phyloP scores from a whole-genome alignment of 2,888 invertebrate genomes.

The Ceraclea dissimilis region DNA sequence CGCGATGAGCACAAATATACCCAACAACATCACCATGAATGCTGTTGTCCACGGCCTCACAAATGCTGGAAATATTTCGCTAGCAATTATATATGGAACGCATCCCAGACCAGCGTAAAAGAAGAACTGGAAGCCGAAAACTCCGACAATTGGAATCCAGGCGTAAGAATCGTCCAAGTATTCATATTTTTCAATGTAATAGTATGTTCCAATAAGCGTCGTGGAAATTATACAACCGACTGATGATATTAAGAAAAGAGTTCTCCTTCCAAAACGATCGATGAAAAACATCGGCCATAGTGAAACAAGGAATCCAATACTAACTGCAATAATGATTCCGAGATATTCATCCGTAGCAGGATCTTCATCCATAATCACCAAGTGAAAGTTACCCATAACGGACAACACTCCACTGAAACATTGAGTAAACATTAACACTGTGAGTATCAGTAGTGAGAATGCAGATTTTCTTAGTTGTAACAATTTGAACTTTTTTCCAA shows the following conservation, averaged over 20 bases:
- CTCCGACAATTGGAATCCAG: slow-evolving; percentile 12
- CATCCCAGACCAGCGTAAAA: slow-evolving; percentile 7
- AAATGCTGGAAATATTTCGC: slow-evolving; percentile 18
- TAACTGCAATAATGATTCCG: slow-evolving; percentile 4
- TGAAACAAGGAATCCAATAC: background rate
- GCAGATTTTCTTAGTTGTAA: slow-evolving; percentile 4
- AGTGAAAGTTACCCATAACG: slow-evolving; percentile 7
- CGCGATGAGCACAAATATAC: slow-evolving; percentile 8
- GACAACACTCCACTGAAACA: slow-evolving; percentile 7
- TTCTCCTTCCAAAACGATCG: slow-evolving; percentile 12
- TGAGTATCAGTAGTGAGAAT: background rate
- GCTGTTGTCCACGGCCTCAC: slow-evolving; percentile 12
- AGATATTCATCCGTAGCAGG: background rate
- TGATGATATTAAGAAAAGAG: slow-evolving; percentile 4
- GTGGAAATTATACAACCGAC: slow-evolving; percentile 5
- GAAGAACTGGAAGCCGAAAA: slow-evolving; percentile 11
- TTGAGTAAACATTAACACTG: slow-evolving; percentile 5
- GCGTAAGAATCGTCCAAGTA: background rate
- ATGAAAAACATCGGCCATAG: slow-evolving; percentile 4
- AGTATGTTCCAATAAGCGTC: slow-evolving; percentile 6
- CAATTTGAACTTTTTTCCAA: background rate
- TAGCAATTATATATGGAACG: slow-evolving; percentile 7
- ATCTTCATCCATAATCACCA: slow-evolving; percentile 2
- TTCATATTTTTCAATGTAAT: background rate
- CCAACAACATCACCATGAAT: slow-evolving; percentile 1